phyloP scores from a whole-genome alignment of 2,888 invertebrate genomes.

The Meliscaeva auricollis region DNA sequence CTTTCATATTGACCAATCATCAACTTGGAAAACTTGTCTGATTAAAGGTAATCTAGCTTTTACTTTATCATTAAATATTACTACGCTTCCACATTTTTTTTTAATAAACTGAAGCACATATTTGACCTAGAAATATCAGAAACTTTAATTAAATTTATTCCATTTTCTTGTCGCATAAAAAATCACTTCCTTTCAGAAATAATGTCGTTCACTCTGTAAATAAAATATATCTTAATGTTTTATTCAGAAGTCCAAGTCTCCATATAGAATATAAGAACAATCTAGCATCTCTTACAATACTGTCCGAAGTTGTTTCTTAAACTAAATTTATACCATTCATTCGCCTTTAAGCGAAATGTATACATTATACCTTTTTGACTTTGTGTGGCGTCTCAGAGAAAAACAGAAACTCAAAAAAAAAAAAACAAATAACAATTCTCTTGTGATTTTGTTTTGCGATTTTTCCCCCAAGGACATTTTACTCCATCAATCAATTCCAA shows the following conservation, averaged over 20 bases:
- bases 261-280: background rate
- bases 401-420: background rate
- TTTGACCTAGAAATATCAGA: background rate
- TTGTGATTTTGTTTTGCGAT: constrained; percentile 2
- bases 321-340: constrained; percentile 1
- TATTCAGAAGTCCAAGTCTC: background rate
- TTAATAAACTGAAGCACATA: no score
- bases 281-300: constrained; percentile 7
- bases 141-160: background rate
- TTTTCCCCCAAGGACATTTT: constrained; percentile 12
- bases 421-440: background rate
- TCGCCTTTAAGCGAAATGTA: background rate
- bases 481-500: constrained; percentile 8
- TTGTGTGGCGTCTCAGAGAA: background rate
- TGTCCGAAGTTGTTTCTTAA: constrained; percentile 9
- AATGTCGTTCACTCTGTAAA: background rate
- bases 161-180: background rate
- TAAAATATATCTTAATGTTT: background rate
- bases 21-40: no score
- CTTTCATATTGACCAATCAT: no score
- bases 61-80: no score
- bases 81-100: no score
- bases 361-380: background rate
- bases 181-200: background rate
- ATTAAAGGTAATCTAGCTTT: no score